phyloP scores from a whole-genome alignment of 2,113 vertebrate species.

The Alces alces region DNA sequence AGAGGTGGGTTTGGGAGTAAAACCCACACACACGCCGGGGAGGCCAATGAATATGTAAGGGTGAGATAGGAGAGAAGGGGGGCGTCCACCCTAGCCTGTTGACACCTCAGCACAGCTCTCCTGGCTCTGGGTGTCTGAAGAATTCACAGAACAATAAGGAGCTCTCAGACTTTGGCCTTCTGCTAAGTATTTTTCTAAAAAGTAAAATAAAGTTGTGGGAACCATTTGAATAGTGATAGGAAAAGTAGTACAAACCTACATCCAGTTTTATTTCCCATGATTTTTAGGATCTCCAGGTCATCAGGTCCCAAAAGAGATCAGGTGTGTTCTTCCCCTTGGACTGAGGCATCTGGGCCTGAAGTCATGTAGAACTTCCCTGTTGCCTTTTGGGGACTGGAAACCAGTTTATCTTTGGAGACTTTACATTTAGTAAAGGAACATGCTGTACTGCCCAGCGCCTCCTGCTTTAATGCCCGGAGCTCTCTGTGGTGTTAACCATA shows the following conservation, averaged over 20 bases:
- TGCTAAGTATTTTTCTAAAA: neutral
- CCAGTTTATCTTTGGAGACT: neutral
- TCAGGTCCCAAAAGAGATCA: neutral
- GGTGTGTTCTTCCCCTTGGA: neutral
- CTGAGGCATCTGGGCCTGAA: neutral
- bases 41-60: neutral
- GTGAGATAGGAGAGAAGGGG: no score
- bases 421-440: fast-evolving
- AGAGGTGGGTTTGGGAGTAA: neutral
- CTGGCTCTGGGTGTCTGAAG: neutral
- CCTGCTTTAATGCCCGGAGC: neutral
- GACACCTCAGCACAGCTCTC: neutral
- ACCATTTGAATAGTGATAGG: neutral
- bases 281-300: neutral
- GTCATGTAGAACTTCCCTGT: neutral
- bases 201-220: neutral
- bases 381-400: neutral
- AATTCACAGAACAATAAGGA: neutral
- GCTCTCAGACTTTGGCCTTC: neutral
- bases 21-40: fast-evolving
- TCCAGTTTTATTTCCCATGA: neutral
- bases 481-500: fast-evolving
- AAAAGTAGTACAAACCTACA: neutral
- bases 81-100: neutral
- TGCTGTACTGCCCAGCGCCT: fast-evolving